Conservation (phyloP, 2,113 vertebrate species). For the Chionomys nivalis region DNA sequence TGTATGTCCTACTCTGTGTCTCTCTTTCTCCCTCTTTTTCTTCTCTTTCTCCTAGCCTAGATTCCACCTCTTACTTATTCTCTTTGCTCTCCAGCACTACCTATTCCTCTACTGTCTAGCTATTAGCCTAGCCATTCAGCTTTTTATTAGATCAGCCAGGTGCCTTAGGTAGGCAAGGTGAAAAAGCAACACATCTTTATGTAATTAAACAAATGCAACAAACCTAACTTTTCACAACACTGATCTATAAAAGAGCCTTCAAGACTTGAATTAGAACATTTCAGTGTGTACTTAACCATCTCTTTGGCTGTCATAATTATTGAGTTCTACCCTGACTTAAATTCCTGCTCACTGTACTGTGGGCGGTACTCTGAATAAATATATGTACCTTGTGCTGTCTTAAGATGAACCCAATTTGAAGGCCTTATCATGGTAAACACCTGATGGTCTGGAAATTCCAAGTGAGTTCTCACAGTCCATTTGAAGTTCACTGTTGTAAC, state of each 20-base stretch:
- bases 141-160: not conserved
- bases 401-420: slow-evolving; percentile 50
- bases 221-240: not conserved
- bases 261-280: slow-evolving; percentile 60
- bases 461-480: slow-evolving; percentile 28
- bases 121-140: no score
- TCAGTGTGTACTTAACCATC: slow-evolving; percentile 46
- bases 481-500: slow-evolving; percentile 65
- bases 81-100: no score
- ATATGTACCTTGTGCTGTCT: not conserved
- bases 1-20: no score
- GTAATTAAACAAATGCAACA: no score
- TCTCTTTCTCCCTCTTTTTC: no score
- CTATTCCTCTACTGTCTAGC: no score
- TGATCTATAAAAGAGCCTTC: slow-evolving; percentile 17
- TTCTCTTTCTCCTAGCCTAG: no score
- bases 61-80: no score
- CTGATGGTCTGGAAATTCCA: slow-evolving; percentile 19
- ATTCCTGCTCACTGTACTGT: not conserved
- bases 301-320: slow-evolving; percentile 31
- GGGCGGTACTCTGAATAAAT: slow-evolving; percentile 25
- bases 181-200: not conserved
- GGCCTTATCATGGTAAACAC: slow-evolving; percentile 39
- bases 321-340: slow-evolving; percentile 57
- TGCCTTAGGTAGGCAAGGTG: not conserved